Evolutionary conservation across 2,797 vertebrate genomes (phyloP).

Genomic region (Enteromius radiatus): DNA sequence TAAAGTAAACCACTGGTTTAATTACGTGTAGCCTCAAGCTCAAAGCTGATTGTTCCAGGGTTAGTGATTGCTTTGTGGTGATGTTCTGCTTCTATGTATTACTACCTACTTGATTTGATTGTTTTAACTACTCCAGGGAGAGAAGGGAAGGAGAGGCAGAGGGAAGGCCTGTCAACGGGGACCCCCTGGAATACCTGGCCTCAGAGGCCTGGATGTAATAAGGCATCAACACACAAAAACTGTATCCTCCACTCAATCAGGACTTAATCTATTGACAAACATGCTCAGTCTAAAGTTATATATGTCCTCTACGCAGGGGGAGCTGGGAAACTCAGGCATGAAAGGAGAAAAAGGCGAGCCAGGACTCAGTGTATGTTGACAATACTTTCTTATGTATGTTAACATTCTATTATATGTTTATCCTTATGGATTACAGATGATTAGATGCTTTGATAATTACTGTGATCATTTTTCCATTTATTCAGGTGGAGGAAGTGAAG

Average conservation of each 20-base stretch:
- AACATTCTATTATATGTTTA: background rate
- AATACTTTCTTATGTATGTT: too few species aligned
- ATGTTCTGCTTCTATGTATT: slow-evolving; percentile 1
- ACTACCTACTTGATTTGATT: background rate
- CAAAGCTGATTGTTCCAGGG: background rate
- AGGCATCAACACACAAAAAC: slow-evolving; percentile 23
- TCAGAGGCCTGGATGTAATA: slow-evolving; percentile 77
- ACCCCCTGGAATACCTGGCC: slow-evolving; percentile 75
- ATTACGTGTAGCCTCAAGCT: background rate
- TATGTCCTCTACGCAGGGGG: slow-evolving; percentile 72
- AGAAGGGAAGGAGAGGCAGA: slow-evolving; percentile 80
- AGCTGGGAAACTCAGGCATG: slow-evolving; percentile 73
- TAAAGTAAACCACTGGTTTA: background rate
- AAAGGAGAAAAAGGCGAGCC: slow-evolving; percentile 89
- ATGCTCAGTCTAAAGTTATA: background rate
- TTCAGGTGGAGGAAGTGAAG: slow-evolving; percentile 86
- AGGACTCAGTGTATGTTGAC: slow-evolving; percentile 84
- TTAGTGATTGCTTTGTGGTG: background rate
- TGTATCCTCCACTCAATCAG: background rate
- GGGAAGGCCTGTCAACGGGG: slow-evolving; percentile 78
- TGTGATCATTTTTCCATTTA: slow-evolving; percentile 36
- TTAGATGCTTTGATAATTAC: background rate
- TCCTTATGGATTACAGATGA: background rate
- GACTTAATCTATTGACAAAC: background rate
- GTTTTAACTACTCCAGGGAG: slow-evolving; percentile 72